Evolutionary conservation across 2,113 vertebrate genomes (phyloP).

Genomic region (Leucosticte australis): DNA sequence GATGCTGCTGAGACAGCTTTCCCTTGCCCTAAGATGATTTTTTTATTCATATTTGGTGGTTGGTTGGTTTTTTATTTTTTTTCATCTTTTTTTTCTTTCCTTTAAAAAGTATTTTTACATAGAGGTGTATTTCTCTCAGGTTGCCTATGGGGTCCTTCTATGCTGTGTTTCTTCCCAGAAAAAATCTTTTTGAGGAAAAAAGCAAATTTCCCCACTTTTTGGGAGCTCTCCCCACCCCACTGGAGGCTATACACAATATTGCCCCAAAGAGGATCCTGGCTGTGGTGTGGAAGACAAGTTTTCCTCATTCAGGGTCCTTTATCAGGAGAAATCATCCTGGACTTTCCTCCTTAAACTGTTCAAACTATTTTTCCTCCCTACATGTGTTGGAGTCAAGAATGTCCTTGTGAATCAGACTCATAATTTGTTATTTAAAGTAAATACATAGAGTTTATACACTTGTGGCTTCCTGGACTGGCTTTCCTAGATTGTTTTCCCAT

Average conservation of each 20-base stretch:
- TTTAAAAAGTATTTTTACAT: neutral
- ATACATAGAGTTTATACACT: neutral
- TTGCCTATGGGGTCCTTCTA: neutral
- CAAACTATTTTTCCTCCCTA: neutral
- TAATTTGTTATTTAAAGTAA: neutral
- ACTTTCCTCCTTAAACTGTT: neutral
- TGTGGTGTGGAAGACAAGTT: neutral
- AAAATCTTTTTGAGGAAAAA: neutral
- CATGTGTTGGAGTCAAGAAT: neutral
- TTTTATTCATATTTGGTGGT: constrained; percentile 20
- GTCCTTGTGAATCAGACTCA: neutral
- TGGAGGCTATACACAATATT: fast-evolving
- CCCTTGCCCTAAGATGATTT: constrained; percentile 1
- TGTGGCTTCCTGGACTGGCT: neutral
- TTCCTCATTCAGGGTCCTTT: neutral
- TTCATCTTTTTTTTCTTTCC: neutral
- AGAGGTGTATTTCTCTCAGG: neutral
- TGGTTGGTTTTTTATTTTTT: neutral
- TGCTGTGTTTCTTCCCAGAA: fast-evolving
- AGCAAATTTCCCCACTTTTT: neutral
- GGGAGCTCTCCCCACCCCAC: neutral
- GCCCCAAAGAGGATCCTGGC: neutral
- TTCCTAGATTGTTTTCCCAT: neutral
- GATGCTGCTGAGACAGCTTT: constrained; percentile 30
- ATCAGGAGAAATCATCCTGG: neutral